These are phyloP conservation scores for Epizoanthus stellaris DNA, from an alignment of 92 coral and sea anemone genomes.

Conservation along the genomic window DNA sequence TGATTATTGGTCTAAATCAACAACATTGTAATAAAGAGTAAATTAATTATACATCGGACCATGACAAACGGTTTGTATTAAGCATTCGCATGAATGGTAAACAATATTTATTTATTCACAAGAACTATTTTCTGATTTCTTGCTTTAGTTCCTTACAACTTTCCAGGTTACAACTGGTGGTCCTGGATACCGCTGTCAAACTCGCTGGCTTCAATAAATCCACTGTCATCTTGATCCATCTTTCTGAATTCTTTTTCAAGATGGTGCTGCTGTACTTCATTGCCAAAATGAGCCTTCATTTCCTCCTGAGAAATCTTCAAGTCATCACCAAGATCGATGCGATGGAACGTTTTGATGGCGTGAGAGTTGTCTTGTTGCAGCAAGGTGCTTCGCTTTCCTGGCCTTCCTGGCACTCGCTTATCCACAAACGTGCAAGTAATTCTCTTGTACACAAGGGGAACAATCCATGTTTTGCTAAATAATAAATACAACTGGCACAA, in stretches of 20 bases:
- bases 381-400: background rate
- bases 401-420: background rate
- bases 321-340: conserved; percentile 5
- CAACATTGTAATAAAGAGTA: too few relatives aligned
- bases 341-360: conserved; percentile 8
- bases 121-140: too few relatives aligned
- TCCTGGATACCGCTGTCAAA: conserved; percentile 10
- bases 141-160: too few relatives aligned
- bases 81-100: too few relatives aligned
- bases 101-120: too few relatives aligned
- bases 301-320: conserved; percentile 30
- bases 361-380: background rate
- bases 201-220: conserved; percentile 30
- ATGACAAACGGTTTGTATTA: too few relatives aligned
- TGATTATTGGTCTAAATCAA: too few relatives aligned
- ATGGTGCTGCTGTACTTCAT: background rate
- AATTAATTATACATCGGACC: too few relatives aligned
- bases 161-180: background rate
- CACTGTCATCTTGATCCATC: conserved; percentile 24
- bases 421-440: background rate
- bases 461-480: background rate
- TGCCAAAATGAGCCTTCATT: conserved; percentile 22
- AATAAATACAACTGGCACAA: too few relatives aligned
- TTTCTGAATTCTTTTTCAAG: conserved; percentile 7
- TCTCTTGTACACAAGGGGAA: background rate